These are phyloP conservation scores for Martes martes DNA, from an alignment of 2,113 vertebrate genomes.

Conservation along the genomic window DNA sequence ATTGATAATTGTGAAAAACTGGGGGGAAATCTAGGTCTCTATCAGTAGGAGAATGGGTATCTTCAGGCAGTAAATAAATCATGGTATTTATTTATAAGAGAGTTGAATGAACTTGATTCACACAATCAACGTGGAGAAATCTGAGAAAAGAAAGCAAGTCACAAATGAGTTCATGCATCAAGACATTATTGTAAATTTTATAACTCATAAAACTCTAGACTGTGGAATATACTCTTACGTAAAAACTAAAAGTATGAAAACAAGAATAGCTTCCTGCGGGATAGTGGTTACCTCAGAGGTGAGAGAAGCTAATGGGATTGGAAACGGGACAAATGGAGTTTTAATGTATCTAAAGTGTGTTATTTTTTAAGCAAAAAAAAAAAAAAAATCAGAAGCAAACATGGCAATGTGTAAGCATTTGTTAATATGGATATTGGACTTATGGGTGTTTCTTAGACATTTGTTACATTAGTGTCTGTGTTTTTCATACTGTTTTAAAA, in stretches of 20 bases:
- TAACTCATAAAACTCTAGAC: background rate
- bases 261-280: background rate
- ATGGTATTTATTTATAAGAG: background rate
- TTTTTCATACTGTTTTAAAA: constrained; percentile 27
- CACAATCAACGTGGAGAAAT: background rate
- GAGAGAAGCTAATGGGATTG: background rate
- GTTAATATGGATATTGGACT: background rate
- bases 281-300: background rate
- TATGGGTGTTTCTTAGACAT: background rate
- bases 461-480: background rate
- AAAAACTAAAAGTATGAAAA: background rate
- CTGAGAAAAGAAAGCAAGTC: background rate
- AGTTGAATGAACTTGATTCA: background rate
- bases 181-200: background rate
- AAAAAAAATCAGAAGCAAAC: background rate
- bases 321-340: background rate
- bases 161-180: background rate
- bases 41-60: background rate
- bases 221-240: background rate
- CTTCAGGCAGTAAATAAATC: background rate
- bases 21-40: background rate
- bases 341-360: background rate
- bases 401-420: constrained; percentile 1
- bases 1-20: background rate
- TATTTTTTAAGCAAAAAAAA: background rate